Conservation (phyloP, 2,113 vertebrate species). For the Puma concolor region DNA sequence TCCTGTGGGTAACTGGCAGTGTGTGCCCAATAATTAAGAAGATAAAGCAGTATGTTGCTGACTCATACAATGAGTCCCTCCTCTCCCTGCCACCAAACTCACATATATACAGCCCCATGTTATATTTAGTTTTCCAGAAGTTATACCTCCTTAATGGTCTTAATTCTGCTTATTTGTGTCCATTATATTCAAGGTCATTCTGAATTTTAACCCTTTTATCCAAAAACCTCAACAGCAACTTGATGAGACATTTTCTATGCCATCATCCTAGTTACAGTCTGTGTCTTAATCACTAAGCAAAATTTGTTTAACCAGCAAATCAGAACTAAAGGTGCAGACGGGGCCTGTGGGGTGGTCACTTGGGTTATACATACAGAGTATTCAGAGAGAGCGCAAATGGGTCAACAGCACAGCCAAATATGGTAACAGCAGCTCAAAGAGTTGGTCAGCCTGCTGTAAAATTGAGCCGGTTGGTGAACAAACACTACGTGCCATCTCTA, state of each 20-base stretch:
- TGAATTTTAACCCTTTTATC: not conserved
- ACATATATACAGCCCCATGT: not conserved
- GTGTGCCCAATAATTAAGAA: conserved; percentile 46
- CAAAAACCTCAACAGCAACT: not conserved
- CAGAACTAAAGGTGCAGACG: not conserved
- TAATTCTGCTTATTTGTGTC: conserved; percentile 14
- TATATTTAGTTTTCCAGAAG: conserved; percentile 59
- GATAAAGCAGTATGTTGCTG: conserved; percentile 47
- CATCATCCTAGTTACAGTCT: not conserved
- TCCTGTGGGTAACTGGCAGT: conserved; percentile 16
- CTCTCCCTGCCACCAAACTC: not conserved
- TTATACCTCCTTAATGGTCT: not conserved
- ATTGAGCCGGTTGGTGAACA: not conserved
- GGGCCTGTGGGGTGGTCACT: not conserved
- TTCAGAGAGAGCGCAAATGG: not conserved
- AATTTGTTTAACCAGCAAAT: conserved; percentile 5
- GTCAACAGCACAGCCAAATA: not conserved
- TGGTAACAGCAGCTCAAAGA: not conserved
- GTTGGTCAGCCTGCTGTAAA: not conserved
- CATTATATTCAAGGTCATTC: conserved; percentile 23
- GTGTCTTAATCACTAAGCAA: not conserved
- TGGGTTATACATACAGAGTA: not conserved
- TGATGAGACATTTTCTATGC: not conserved
- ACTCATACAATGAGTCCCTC: not conserved
- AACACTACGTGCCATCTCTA: not conserved